Base-by-base conservation (phyloP, 2,113 vertebrate genomes). In the Canis aureus region DNA sequence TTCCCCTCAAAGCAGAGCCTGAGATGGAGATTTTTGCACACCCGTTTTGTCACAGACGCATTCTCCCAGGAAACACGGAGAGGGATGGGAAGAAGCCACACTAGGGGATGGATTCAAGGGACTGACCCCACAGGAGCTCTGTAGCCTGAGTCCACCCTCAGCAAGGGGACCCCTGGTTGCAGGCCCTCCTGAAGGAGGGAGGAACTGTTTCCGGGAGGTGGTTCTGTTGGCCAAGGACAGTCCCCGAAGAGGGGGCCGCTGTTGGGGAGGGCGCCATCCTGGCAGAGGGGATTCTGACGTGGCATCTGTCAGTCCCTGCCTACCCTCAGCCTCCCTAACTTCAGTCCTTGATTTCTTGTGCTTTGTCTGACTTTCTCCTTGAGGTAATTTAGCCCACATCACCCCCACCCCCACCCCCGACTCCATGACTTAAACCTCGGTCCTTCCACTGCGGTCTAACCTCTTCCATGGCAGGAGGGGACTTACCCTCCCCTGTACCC, bases 11-110 rank as follows among this genome's bases (percentile, higher is more conserved):
- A 2, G 62, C 10, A 11, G 66, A 64, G 32, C 38, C 79, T 4
- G 1, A 1, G 43, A 0, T 0, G 6, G 84, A 2, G 27, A 0
- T 8, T 0, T 5, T 4, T 3, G 20, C 27, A 8, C 67, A 17
- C 38, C 51, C 1, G 0, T 2, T 7, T 51, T 11, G 1, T 3
- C 0, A 10, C 20, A 62, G 62, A 38, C 3, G 0, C 12, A 35
- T 12, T 35, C 67, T 23, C 29, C 1, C 23, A 0, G 13, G 55
- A 9, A 78, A 59, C 59, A 16, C 3, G 32, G 22, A 1, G 12
- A 3, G 66, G 27, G 27, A 5, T 0, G 0, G 74, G n/a, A 22
- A 82, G 67, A 15, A 4, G 29, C 29, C 79, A 69, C 8, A 12
- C 17, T 3, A 67, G 11, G 8, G 3, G 9, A 20, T 25, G 59